Percentiles rank a stretch among this genome's conserved stretches.
Evolutionary conservation across 2,888 invertebrate species (phyloP).

Genomic region (Pherbina coryleti): DNA sequence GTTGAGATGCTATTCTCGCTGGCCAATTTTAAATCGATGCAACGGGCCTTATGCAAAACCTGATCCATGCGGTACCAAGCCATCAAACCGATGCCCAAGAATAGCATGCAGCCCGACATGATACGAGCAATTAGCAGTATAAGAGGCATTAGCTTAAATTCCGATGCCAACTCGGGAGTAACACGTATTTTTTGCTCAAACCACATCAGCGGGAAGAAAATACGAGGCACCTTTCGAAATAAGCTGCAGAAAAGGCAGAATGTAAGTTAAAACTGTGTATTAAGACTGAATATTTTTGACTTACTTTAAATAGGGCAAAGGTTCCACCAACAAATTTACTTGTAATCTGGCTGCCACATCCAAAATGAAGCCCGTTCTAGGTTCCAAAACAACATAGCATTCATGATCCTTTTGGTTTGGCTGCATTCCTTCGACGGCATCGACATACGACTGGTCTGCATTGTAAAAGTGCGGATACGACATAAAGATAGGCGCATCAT

Average conservation of each 20-base stretch:
- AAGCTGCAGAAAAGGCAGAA: slow-evolving; percentile 49
- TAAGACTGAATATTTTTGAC: slow-evolving; percentile 54
- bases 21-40: not conserved
- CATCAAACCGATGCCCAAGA: slow-evolving; percentile 52
- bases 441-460: slow-evolving; percentile 77
- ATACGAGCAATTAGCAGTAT: slow-evolving; percentile 48
- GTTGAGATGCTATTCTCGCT: not conserved
- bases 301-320: slow-evolving; percentile 76
- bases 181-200: slow-evolving; percentile 56
- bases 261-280: not conserved
- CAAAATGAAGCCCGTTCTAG: slow-evolving; percentile 80
- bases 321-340: slow-evolving; percentile 78
- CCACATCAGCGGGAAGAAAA: slow-evolving; percentile 59
- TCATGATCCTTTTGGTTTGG: slow-evolving; percentile 79
- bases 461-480: slow-evolving; percentile 87
- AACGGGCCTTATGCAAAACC: slow-evolving; percentile 43
- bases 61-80: slow-evolving; percentile 56
- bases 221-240: slow-evolving; percentile 52
- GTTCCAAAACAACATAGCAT: slow-evolving; percentile 81
- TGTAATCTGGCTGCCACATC: slow-evolving; percentile 82
- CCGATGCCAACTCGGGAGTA: slow-evolving; percentile 50
- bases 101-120: slow-evolving; percentile 45
- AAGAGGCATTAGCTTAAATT: slow-evolving; percentile 53
- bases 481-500: slow-evolving; percentile 83
- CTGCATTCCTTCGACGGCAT: slow-evolving; percentile 77